Conservation (phyloP, 2,888 invertebrate genomes). For the Macrosiphum euphorbiae region DNA sequence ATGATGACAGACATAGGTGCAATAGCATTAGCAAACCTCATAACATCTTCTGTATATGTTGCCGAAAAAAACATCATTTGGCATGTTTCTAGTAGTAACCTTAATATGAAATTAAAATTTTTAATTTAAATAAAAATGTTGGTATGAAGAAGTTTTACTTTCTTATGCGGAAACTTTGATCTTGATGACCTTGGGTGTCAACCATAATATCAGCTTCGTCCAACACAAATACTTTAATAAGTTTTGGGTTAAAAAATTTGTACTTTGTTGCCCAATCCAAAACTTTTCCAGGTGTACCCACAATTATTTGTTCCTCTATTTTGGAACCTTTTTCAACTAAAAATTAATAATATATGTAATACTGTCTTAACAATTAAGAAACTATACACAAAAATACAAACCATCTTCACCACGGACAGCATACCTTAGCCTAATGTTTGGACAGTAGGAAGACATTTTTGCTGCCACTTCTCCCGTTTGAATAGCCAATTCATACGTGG, state of each 20-base stretch:
- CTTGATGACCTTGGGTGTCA: conserved; percentile 96
- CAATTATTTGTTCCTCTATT: conserved; percentile 90
- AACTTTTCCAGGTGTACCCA: conserved; percentile 98
- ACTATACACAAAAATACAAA: conserved; percentile 68
- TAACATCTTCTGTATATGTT: conserved; percentile 93
- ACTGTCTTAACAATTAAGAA: conserved; percentile 2
- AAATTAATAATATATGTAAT: conserved; percentile 11
- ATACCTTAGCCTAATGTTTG: conserved; percentile 89
- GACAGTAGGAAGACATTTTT: conserved; percentile 94
- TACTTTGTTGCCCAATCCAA: conserved; percentile 93
- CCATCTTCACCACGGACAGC: conserved; percentile 94
- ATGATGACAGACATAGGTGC: conserved; percentile 92
- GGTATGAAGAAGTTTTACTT: conserved; percentile 73
- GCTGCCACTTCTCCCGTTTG: conserved; percentile 98
- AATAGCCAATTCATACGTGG: conserved; percentile 97
- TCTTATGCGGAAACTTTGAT: conserved; percentile 95
- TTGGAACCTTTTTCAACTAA: conserved; percentile 73
- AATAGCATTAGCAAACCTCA: conserved; percentile 96
- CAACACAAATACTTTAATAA: conserved; percentile 94
- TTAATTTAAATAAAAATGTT: background rate
- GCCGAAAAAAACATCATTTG: conserved; percentile 99
- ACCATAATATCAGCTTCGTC: conserved; percentile 99
- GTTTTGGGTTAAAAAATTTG: conserved; percentile 85
- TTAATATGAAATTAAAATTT: conserved; percentile 25
- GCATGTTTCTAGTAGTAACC: conserved; percentile 73